phyloP scores from a whole-genome alignment of 2,888 invertebrate species.

The Oscheius sp. region DNA sequence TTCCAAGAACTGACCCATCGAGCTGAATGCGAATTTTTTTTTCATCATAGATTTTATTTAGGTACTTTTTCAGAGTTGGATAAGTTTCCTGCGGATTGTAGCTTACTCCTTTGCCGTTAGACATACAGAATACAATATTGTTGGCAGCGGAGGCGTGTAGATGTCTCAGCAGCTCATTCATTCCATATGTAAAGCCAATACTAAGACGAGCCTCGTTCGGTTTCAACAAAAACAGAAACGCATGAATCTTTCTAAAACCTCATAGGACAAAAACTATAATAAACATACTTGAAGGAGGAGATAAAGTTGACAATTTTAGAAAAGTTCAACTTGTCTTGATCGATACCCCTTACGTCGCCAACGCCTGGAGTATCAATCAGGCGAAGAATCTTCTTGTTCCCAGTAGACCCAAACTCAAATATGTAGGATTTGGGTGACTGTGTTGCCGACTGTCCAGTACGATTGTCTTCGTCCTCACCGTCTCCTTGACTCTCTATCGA shows the following conservation, averaged over 20 bases:
- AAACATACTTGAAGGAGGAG: slow-evolving; percentile 18
- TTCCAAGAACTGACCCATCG: slow-evolving; percentile 2
- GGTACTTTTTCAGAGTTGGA: slow-evolving; percentile 10
- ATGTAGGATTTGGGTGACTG: slow-evolving; percentile 23
- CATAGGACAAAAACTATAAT: neutral
- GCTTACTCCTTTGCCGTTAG: slow-evolving; percentile 43
- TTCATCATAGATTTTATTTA: slow-evolving; percentile 18
- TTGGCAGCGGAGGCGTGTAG: slow-evolving; percentile 53
- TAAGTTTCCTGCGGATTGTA: slow-evolving; percentile 13
- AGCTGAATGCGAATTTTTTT: slow-evolving; percentile 22
- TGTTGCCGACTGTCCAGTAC: slow-evolving; percentile 11
- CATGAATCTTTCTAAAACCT: slow-evolving; percentile 40
- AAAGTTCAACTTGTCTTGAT: slow-evolving; percentile 22
- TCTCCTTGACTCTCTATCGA: neutral
- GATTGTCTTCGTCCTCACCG: slow-evolving; percentile 2
- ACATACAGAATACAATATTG: slow-evolving; percentile 65
- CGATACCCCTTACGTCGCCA: slow-evolving; percentile 15
- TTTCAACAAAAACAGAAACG: slow-evolving; percentile 50
- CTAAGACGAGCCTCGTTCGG: slow-evolving; percentile 48
- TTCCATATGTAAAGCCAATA: slow-evolving; percentile 53
- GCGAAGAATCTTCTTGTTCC: slow-evolving; percentile 8
- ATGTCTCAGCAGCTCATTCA: slow-evolving; percentile 56
- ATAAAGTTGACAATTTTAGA: slow-evolving; percentile 18
- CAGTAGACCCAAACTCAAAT: neutral
- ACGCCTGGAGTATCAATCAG: slow-evolving; percentile 32